phyloP scores from a whole-genome alignment of 2,888 invertebrate species.

The Ellobium chinense region DNA sequence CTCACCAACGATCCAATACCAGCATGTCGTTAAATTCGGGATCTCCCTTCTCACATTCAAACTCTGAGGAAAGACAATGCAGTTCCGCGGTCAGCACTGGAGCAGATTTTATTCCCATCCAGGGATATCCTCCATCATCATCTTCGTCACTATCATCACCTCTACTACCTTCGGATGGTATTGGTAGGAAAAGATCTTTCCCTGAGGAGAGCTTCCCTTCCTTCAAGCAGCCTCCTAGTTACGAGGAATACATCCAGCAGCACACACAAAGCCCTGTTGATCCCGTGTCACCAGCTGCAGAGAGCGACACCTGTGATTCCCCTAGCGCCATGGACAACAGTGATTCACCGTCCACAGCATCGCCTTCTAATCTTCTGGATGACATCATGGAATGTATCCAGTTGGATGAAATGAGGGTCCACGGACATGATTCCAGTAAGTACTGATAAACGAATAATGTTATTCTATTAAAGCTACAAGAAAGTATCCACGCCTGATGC shows the following conservation, averaged over 20 bases:
- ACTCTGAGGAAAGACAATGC: too few species aligned
- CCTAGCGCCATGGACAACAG: slow-evolving; percentile 15
- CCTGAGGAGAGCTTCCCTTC: neutral
- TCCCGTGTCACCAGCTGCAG: neutral
- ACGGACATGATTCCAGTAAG: too few species aligned
- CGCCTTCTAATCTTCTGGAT: slow-evolving; percentile 38
- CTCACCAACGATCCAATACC: too few species aligned
- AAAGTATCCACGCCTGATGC: too few species aligned
- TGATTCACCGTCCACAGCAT: slow-evolving; percentile 31
- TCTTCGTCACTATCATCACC: neutral
- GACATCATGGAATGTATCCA: slow-evolving; percentile 54
- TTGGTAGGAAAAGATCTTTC: neutral
- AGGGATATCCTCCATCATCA: neutral
- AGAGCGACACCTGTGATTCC: neutral
- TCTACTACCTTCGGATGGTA: neutral
- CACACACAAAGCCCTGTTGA: neutral
- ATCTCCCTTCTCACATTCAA: too few species aligned
- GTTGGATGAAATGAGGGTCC: slow-evolving; percentile 34
- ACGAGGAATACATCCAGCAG: slow-evolving; percentile 41
- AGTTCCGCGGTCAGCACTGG: too few species aligned
- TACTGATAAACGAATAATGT: too few species aligned
- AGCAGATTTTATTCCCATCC: too few species aligned
- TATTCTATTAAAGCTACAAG: too few species aligned
- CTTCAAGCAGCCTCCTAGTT: slow-evolving; percentile 38
- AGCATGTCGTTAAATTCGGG: too few species aligned